phyloP scores from a whole-genome alignment of 2,888 invertebrate genomes.

The Argyresthia albistria region DNA sequence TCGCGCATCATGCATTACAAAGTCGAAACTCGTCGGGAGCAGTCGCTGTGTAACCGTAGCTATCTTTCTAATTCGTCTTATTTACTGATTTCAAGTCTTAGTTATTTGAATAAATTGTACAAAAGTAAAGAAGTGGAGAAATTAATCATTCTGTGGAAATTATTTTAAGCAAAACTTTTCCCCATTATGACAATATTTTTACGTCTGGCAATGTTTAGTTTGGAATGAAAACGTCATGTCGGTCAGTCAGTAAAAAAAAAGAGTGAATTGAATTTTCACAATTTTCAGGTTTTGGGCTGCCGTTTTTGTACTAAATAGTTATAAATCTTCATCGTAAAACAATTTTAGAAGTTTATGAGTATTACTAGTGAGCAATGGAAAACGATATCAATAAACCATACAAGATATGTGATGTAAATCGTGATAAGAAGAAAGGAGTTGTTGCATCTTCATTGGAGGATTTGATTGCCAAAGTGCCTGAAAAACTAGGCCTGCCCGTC shows the following conservation, averaged over 20 bases:
- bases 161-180: too few relatives aligned
- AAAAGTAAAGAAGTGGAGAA: too few relatives aligned
- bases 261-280: too few relatives aligned
- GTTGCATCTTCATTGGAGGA: conserved; percentile 86
- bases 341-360: not conserved
- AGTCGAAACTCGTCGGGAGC: too few relatives aligned
- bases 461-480: conserved; percentile 81
- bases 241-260: too few relatives aligned
- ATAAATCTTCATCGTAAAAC: not conserved
- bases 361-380: conserved; percentile 52
- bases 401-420: conserved; percentile 84
- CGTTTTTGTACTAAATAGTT: not conserved
- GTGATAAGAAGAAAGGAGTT: conserved; percentile 86
- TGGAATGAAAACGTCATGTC: not conserved
- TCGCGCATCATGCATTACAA: too few relatives aligned
- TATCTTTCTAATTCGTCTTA: too few relatives aligned
- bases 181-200: not conserved
- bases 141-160: too few relatives aligned
- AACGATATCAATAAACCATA: conserved; percentile 77
- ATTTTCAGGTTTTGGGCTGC: too few relatives aligned
- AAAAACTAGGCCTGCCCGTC: conserved; percentile 77
- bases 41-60: too few relatives aligned
- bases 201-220: conserved; percentile 16
- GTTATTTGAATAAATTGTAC: too few relatives aligned
- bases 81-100: too few relatives aligned